Conservation (phyloP, 1,140 invertebrate species). For the Neodiprion lecontei region DNA sequence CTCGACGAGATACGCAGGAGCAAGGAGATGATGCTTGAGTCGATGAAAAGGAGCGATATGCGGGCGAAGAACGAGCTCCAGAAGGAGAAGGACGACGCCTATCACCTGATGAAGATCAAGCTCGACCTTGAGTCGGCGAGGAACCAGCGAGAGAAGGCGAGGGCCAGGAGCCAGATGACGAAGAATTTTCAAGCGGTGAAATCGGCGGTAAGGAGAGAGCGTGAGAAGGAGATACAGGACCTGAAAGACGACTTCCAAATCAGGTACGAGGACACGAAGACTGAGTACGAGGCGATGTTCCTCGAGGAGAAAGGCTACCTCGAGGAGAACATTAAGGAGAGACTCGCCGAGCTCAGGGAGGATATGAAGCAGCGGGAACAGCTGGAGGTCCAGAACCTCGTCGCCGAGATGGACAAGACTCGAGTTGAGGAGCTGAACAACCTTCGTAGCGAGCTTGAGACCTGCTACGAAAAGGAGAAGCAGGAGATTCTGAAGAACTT, state of each 20-base stretch:
- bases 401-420: slow-evolving; percentile 53
- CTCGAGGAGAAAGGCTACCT: slow-evolving; percentile 60
- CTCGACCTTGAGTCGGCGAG: slow-evolving; percentile 25
- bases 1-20: slow-evolving; percentile 38
- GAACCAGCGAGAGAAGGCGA: slow-evolving; percentile 17
- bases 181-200: slow-evolving; percentile 35
- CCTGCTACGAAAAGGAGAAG: slow-evolving; percentile 55
- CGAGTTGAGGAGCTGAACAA: slow-evolving; percentile 48
- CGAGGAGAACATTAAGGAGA: slow-evolving; percentile 53
- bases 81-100: slow-evolving; percentile 44
- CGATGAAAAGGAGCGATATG: slow-evolving; percentile 41
- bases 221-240: slow-evolving; percentile 38
- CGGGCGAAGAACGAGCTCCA: slow-evolving; percentile 40
- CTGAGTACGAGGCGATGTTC: slow-evolving; percentile 58
- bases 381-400: slow-evolving; percentile 52
- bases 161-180: slow-evolving; percentile 19
- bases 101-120: slow-evolving; percentile 34
- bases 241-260: slow-evolving; percentile 43
- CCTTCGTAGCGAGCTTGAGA: slow-evolving; percentile 50
- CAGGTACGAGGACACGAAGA: slow-evolving; percentile 53
- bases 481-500: slow-evolving; percentile 55
- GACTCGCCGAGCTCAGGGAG: slow-evolving; percentile 52
- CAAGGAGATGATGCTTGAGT: slow-evolving; percentile 46
- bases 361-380: slow-evolving; percentile 55
- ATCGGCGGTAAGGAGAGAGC: slow-evolving; percentile 28